These are phyloP conservation scores for Cyanistes caeruleus DNA, from an alignment of 2,113 vertebrate genomes.

Conservation along the genomic window DNA sequence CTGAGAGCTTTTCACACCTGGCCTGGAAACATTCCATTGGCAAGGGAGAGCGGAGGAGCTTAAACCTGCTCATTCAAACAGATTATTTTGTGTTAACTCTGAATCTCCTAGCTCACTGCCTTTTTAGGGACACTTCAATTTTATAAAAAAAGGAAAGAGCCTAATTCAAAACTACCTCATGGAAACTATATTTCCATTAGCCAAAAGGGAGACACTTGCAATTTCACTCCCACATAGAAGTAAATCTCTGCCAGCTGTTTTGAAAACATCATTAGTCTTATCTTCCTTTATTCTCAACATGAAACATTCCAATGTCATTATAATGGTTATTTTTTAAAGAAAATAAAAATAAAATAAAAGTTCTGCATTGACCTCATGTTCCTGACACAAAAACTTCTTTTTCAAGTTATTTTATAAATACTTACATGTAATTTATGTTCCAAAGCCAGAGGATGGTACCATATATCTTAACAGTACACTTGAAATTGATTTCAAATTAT, in stretches of 20 bases:
- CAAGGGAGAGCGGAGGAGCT: not conserved
- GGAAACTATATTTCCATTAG: not conserved
- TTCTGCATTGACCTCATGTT: not conserved
- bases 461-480: not conserved
- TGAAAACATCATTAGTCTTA: not conserved
- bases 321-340: not conserved
- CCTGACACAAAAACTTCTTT: not conserved
- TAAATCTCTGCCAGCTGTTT: not conserved
- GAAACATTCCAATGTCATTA: not conserved
- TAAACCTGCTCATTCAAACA: not conserved
- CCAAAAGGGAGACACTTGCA: not conserved
- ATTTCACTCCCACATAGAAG: not conserved
- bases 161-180: not conserved
- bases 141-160: not conserved
- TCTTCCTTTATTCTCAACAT: not conserved
- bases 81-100: not conserved
- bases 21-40: not conserved
- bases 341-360: not conserved
- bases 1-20: not conserved
- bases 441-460: not conserved
- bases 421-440: not conserved
- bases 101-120: not conserved
- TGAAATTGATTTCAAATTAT: not conserved
- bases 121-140: not conserved
- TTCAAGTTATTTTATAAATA: not conserved